Percentiles rank a stretch among this genome's conserved stretches.
phyloP scores from a whole-genome alignment of 2,797 vertebrate species.

The Huso huso region DNA sequence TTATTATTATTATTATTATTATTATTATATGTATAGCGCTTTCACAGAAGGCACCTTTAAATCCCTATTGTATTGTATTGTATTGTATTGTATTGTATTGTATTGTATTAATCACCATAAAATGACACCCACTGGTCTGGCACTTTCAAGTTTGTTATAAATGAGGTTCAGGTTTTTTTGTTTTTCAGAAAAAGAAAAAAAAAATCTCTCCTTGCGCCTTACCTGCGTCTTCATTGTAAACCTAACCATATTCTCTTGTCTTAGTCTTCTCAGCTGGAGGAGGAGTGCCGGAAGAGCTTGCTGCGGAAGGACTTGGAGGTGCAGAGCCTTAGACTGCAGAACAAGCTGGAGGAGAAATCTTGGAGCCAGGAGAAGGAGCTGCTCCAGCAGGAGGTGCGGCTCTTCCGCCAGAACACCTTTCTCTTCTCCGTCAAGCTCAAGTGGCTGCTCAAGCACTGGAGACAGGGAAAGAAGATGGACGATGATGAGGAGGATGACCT shows the following conservation, averaged over 20 bases:
- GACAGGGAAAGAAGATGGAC: constrained; percentile 64
- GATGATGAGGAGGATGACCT: constrained; percentile 49
- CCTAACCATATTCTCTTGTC: background rate
- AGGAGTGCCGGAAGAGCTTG: constrained; percentile 58
- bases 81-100: no score
- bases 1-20: no score
- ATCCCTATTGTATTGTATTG: no score
- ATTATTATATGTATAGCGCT: no score
- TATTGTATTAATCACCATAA: no score
- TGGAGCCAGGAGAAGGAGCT: constrained; percentile 78
- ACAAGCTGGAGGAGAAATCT: constrained; percentile 62
- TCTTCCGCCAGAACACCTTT: constrained; percentile 82
- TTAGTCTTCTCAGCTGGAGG: constrained; percentile 58
- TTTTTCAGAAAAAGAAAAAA: no score
- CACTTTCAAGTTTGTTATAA: no score
- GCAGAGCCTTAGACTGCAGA: constrained; percentile 75
- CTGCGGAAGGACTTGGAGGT: constrained; percentile 76
- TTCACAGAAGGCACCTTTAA: no score
- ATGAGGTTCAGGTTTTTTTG: no score
- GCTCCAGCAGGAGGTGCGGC: constrained; percentile 79
- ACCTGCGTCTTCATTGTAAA: no score
- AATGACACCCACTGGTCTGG: no score
- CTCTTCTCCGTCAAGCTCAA: constrained; percentile 87
- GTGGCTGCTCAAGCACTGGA: constrained; percentile 87
- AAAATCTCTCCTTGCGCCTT: no score